Evolutionary conservation across 1,140 invertebrate species (phyloP), one percentile per base, ranked within the genome.

Genomic region (Linepithema humile): DNA sequence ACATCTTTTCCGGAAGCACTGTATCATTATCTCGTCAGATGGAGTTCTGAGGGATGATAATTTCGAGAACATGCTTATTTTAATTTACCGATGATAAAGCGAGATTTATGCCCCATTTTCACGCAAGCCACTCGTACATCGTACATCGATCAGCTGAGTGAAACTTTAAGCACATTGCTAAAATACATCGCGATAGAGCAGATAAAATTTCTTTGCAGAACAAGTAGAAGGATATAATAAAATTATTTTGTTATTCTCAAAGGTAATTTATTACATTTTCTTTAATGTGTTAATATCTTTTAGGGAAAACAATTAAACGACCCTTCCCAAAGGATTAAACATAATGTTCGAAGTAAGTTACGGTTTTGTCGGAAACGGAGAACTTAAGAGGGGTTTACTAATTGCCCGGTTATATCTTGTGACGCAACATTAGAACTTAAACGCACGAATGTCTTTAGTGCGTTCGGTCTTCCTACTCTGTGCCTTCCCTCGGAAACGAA

Each of bases 341-440:
- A 3, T 17, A n/a, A n/a, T 43, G 9, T 23, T 26, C 23, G 32
- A 74, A 67, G 35, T 74, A 50, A 65, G n/a, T 23, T 20, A 12
- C 29, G n/a, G 12, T 43, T 15, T 62, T 10, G 10, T 12, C 2
- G 32, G 57, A 83, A 59, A 72, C 10, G 26, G 38, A 40, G 38
- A 78, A 45, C 40, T 15, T 12, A 15, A 55, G 50, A 45, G 57
- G 40, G 64, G 62, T 70, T 87, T 83, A 90, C 75, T 90, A 88
- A 87, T 90, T 77, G 82, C 59, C 67, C 57, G 57, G 72, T 85
- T 87, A 90, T n/a, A n/a, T 90, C 85, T 90, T 59, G 64, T 86
- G 84, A 90, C 82, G 78, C 75, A 77, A 86, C 84, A 82, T 90
- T 89, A 88, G 69, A 86, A 15, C 73, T 82, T 69, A 86, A 77